Evolutionary conservation across 2,888 invertebrate genomes (phyloP).

Genomic region (Abrostola tripartita): DNA sequence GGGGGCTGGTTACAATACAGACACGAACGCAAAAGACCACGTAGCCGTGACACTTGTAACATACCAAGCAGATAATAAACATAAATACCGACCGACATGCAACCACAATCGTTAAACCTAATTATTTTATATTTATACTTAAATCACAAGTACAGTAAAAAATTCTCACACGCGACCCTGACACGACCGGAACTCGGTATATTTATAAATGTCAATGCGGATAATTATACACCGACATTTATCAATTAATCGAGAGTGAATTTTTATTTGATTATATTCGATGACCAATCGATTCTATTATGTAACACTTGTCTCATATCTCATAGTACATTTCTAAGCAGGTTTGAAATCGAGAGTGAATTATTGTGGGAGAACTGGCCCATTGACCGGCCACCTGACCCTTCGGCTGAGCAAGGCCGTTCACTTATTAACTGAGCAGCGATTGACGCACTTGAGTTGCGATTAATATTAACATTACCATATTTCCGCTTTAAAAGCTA

Average conservation of each 20-base stretch:
- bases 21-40: too few relatives aligned
- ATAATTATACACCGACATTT: slow-evolving; percentile 16
- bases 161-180: slow-evolving; percentile 27
- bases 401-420: slow-evolving; percentile 76
- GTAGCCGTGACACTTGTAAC: too few relatives aligned
- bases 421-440: slow-evolving; percentile 58
- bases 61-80: too few relatives aligned
- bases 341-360: slow-evolving; percentile 75
- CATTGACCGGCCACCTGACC: slow-evolving; percentile 79
- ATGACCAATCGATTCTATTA: slow-evolving; percentile 14
- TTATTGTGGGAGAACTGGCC: slow-evolving; percentile 69
- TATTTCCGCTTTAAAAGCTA: not conserved
- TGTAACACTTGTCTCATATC: slow-evolving; percentile 5
- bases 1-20: too few relatives aligned
- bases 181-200: slow-evolving; percentile 36
- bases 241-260: slow-evolving; percentile 9
- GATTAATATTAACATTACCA: slow-evolving; percentile 10
- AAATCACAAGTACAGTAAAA: slow-evolving; percentile 24
- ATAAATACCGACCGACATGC: not conserved
- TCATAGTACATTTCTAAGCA: slow-evolving; percentile 37
- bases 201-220: slow-evolving; percentile 41
- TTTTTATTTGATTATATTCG: not conserved
- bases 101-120: slow-evolving; percentile 20
- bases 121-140: slow-evolving; percentile 18
- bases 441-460: slow-evolving; percentile 25